A percentile compares a stretch with the other conserved stretches of the same genome.
These are phyloP conservation scores for Gandaritis pyraliata DNA, from an alignment of 2,888 invertebrate species.

Conservation along the genomic window DNA sequence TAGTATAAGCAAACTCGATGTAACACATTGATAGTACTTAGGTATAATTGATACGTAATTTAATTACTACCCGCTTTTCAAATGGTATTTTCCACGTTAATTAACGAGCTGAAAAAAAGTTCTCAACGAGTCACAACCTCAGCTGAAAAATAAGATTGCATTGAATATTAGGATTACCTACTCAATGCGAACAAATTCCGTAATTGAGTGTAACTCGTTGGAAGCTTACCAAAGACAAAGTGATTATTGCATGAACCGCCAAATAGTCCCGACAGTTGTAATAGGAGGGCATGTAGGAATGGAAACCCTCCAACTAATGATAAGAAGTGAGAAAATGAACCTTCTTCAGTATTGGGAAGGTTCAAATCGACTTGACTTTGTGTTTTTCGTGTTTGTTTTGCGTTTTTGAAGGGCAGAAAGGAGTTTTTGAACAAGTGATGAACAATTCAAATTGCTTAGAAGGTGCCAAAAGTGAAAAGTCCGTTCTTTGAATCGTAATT, in stretches of 20 bases:
- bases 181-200: too few relatives aligned
- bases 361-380: conserved; percentile 13
- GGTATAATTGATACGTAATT: too few relatives aligned
- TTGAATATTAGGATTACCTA: too few relatives aligned
- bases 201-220: background rate
- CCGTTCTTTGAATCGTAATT: conserved; percentile 13
- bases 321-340: conserved; percentile 41
- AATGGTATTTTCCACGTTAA: too few relatives aligned
- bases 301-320: conserved; percentile 59
- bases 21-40: too few relatives aligned
- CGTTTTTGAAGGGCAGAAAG: conserved; percentile 1
- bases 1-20: too few relatives aligned
- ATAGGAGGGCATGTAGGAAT: conserved; percentile 39
- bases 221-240: background rate
- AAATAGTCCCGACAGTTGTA: conserved; percentile 6
- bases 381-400: conserved; percentile 18
- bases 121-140: too few relatives aligned
- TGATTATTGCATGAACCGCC: conserved; percentile 9
- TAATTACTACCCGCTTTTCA: too few relatives aligned
- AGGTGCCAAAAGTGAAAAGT: conserved; percentile 24
- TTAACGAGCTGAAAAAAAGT: too few relatives aligned
- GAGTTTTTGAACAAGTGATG: conserved; percentile 15
- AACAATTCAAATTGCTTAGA: conserved; percentile 11
- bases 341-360: conserved; percentile 15
- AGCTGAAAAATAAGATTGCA: too few relatives aligned